These are phyloP conservation scores for Planococcus citri DNA, from an alignment of 1,140 invertebrate genomes.

Conservation along the genomic window DNA sequence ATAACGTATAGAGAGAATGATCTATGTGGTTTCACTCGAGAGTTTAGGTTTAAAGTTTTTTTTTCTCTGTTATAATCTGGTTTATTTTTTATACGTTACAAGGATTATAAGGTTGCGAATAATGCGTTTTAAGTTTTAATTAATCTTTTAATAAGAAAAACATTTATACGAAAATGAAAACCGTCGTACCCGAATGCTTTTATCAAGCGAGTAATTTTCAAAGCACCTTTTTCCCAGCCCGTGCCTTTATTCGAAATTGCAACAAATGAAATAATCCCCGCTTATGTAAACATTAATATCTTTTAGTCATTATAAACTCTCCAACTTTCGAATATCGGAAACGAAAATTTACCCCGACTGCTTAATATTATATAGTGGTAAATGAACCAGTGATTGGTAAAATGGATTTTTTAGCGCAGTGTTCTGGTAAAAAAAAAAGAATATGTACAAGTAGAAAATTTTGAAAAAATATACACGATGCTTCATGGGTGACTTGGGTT, in stretches of 20 bases:
- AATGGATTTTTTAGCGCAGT: not conserved
- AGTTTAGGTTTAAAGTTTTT: no score
- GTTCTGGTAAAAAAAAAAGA: no score
- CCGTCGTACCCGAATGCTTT: not conserved
- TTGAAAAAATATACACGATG: no score
- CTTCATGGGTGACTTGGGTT: no score
- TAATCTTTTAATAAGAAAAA: conserved; percentile 8
- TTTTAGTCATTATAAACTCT: conserved; percentile 4
- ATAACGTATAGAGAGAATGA: no score
- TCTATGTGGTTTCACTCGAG: no score
- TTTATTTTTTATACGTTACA: not conserved
- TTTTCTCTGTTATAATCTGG: no score
- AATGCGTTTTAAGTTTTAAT: not conserved
- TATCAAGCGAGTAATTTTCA: not conserved
- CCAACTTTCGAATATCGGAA: not conserved
- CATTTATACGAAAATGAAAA: not conserved
- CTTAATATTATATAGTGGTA: not conserved
- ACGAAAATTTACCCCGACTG: not conserved
- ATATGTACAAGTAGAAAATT: no score
- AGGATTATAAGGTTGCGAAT: no score
- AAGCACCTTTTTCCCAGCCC: not conserved
- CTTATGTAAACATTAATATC: conserved; percentile 1
- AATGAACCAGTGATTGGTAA: not conserved
- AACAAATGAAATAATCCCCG: not conserved
- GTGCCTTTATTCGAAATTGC: not conserved